These are phyloP conservation scores for Eilema sororculum DNA, from an alignment of 2,888 invertebrate genomes.

Conservation along the genomic window DNA sequence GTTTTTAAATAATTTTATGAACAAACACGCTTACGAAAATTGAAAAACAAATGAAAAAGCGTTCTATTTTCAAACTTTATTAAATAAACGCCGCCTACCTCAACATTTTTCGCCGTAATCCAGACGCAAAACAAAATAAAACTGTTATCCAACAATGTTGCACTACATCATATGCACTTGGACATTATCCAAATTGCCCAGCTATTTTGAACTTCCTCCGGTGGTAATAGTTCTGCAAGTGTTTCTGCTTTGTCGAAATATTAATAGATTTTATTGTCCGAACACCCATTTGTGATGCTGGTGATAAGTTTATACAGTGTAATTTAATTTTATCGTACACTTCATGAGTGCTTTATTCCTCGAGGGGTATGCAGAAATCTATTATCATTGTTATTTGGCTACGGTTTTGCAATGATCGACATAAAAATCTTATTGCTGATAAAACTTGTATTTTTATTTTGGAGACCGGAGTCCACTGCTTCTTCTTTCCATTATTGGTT, in stretches of 20 bases:
- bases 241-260: conserved; percentile 29
- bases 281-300: conserved; percentile 1
- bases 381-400: no score
- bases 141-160: conserved; percentile 19
- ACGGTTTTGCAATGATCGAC: no score
- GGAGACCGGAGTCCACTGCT: no score
- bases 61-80: neutral
- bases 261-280: conserved; percentile 31
- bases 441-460: no score
- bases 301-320: no score
- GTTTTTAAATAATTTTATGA: no score
- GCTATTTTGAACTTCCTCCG: conserved; percentile 47
- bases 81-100: conserved; percentile 4
- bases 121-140: conserved; percentile 9
- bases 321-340: no score
- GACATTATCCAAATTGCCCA: conserved; percentile 56
- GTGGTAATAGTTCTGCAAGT: conserved; percentile 39
- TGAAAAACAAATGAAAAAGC: neutral
- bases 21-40: no score
- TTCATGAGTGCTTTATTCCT: no score
- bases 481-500: no score
- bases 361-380: no score
- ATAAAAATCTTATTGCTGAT: no score
- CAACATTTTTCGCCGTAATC: conserved; percentile 13
- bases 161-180: conserved; percentile 57